Percentiles rank a stretch among this genome's conserved stretches.
These are phyloP conservation scores for Psophia crepitans DNA, from an alignment of 2,113 vertebrate species.

Conservation along the genomic window DNA sequence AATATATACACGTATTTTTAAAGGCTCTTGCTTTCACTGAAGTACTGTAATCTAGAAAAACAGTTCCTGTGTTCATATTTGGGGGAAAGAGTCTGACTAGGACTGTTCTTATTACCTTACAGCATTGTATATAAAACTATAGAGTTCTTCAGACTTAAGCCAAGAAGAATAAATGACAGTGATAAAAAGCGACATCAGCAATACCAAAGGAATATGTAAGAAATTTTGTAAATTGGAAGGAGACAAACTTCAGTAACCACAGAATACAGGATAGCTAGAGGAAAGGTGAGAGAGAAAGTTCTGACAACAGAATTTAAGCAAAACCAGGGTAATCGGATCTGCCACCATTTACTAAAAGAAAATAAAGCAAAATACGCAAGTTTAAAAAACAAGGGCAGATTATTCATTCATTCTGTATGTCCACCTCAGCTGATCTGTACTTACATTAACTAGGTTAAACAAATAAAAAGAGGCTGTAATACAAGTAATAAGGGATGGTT, in stretches of 20 bases:
- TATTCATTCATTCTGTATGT: not conserved
- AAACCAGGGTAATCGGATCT: not conserved
- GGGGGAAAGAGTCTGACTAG: not conserved
- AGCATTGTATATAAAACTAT: not conserved
- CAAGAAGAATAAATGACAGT: not conserved
- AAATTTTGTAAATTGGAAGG: not conserved
- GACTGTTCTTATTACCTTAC: not conserved
- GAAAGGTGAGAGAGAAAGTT: not conserved
- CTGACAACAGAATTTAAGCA: not conserved
- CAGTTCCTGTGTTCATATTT: not conserved
- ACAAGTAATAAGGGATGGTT: not conserved
- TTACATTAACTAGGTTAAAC: not conserved
- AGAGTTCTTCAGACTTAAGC: not conserved
- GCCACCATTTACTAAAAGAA: not conserved
- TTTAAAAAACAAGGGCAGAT: not conserved
- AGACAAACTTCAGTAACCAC: not conserved
- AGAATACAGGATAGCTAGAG: not conserved
- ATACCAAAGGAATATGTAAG: not conserved
- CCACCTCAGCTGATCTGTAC: not conserved
- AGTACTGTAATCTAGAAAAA: not conserved
- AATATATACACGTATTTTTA: not conserved
- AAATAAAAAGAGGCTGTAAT: not conserved
- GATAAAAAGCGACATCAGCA: not conserved
- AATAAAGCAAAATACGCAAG: not conserved
- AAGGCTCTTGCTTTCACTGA: not conserved